Percentiles rank a stretch among this genome's conserved stretches.
Conservation (phyloP, 2,797 vertebrate genomes). For the Loriculus beryllinus region DNA sequence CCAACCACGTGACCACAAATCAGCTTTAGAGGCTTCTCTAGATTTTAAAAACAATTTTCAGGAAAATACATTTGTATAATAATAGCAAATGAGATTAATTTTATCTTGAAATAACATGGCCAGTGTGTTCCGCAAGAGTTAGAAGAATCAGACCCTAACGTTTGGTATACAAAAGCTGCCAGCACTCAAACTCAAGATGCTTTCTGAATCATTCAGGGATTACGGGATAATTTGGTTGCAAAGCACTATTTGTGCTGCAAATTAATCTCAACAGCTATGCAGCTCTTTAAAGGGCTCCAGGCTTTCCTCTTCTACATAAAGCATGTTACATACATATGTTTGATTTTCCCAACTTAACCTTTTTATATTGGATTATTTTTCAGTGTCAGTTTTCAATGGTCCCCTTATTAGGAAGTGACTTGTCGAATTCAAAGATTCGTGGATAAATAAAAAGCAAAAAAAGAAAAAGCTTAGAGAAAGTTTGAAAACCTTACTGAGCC, state of each 20-base stretch:
- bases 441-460: background rate
- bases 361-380: background rate
- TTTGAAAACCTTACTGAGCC: background rate
- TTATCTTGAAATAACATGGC: conserved; percentile 34
- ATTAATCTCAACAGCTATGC: conserved; percentile 33
- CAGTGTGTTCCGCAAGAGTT: conserved; percentile 41
- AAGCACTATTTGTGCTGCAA: conserved; percentile 54
- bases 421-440: background rate
- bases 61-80: conserved; percentile 33
- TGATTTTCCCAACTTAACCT: background rate
- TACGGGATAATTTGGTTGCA: conserved; percentile 25
- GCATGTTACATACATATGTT: background rate
- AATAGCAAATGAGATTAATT: background rate
- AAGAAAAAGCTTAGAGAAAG: background rate
- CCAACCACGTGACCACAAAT: background rate
- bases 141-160: conserved; percentile 30
- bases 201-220: conserved; percentile 45
- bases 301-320: conserved; percentile 1
- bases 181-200: conserved; percentile 25
- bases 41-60: conserved; percentile 22
- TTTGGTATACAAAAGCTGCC: conserved; percentile 46
- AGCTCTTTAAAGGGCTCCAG: conserved; percentile 20
- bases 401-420: background rate
- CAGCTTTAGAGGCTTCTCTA: conserved; percentile 50
- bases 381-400: background rate